Percentiles rank a stretch among this genome's conserved stretches.
Evolutionary conservation across 2,888 invertebrate species (phyloP).

Genomic region (Poecilus cupreus): DNA sequence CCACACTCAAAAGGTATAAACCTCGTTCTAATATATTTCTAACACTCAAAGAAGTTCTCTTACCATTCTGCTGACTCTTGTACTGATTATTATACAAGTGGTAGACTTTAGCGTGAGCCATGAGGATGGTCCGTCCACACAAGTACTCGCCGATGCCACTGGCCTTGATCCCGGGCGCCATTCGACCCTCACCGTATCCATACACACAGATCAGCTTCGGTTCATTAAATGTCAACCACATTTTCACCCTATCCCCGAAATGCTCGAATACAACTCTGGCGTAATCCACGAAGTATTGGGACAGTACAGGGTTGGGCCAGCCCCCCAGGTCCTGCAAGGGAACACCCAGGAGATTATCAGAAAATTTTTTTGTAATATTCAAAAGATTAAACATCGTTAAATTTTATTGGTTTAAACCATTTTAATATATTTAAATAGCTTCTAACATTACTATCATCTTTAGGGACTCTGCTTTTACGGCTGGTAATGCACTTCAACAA

Average conservation of each 20-base stretch:
- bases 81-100: constrained; percentile 75
- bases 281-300: constrained; percentile 78
- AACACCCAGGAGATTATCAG: no score
- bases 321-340: constrained; percentile 75
- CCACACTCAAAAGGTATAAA: no score
- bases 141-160: constrained; percentile 78
- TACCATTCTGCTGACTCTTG: constrained; percentile 67
- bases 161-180: constrained; percentile 73
- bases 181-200: constrained; percentile 71
- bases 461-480: no score
- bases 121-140: constrained; percentile 78
- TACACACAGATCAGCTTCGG: constrained; percentile 77
- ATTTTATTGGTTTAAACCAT: no score
- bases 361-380: no score
- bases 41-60: neutral
- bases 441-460: no score
- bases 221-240: constrained; percentile 88
- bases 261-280: constrained; percentile 76
- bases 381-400: no score
- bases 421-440: no score
- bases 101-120: constrained; percentile 80
- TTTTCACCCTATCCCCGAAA: constrained; percentile 79
- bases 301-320: constrained; percentile 78
- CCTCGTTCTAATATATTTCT: neutral
- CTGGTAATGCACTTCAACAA: no score